Evolutionary conservation across 2,888 invertebrate species (phyloP), one percentile per base, ranked within the genome.

Genomic region (Oxytorus armatus): DNA sequence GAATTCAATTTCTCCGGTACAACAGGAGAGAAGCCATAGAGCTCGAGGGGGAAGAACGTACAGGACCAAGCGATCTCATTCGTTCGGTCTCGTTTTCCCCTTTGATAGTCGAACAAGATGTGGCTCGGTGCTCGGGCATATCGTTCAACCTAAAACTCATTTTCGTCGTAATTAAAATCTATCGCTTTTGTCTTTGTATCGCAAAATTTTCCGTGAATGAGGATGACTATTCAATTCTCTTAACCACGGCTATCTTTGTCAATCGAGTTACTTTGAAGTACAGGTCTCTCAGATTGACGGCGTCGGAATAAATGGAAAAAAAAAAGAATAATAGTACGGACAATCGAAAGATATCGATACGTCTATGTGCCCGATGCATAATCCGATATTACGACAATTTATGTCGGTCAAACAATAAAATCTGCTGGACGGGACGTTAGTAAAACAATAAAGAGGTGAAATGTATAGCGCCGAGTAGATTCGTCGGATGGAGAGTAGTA

Each of bases 1-100:
- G 74, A 82, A 84, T 83, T 84, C 81, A 84, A 84, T 84, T 84
- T 81, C 74, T 61, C 72, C 55, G 59, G 51, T 29, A 61, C 51
- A 53, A 51, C 25, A 23, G 57, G 16, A 44, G n/a, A 61, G 16
- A 42, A 44, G 23, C 68, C 33, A 29, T 25, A 33, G 44, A 29
- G 49, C 44, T 72, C 14, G 72, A 36, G 42, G 59, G 61, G 55
- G 36, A 25, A 18, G 25, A 1, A 36, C 1, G 8, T 10, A 11
- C 10, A 39, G 29, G n/a, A 36, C 36, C 14, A 75, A 66, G 10
- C 69, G 47, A 49, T 73, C 72, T 23, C n/a, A 51, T 55, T 14
- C 53, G 59, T 61, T 66, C 55, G 36, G 53, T 72, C 53, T 51
- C 66, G 51, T 51, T 69, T 79, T 79, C 42, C 55, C 21, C 70